phyloP scores from a whole-genome alignment of 2,797 vertebrate species.

The Sebastes trivittatus region DNA sequence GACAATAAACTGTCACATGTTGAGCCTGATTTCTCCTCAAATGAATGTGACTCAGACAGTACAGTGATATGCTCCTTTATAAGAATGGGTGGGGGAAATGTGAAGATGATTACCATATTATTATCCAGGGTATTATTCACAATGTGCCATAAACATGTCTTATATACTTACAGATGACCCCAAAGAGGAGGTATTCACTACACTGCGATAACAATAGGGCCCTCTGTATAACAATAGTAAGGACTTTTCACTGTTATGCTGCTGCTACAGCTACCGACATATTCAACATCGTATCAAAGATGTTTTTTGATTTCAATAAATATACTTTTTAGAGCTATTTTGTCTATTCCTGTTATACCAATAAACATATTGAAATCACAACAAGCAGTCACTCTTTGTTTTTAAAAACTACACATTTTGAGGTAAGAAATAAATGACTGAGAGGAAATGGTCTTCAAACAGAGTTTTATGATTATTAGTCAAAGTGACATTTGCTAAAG shows the following conservation, averaged over 20 bases:
- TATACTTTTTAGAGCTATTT: slow-evolving; percentile 67
- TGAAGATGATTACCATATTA: slow-evolving; percentile 26
- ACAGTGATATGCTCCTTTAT: slow-evolving; percentile 1
- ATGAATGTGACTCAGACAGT: slow-evolving; percentile 23
- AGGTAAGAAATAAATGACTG: slow-evolving; percentile 1
- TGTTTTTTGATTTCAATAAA: slow-evolving; percentile 44
- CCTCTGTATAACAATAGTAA: slow-evolving; percentile 21
- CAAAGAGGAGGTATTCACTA: slow-evolving; percentile 44
- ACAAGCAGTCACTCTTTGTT: background rate
- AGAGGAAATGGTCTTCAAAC: slow-evolving; percentile 23
- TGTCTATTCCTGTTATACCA: slow-evolving; percentile 66
- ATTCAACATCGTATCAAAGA: slow-evolving; percentile 27
- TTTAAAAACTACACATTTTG: background rate
- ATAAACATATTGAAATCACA: slow-evolving; percentile 64
- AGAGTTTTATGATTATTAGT: slow-evolving; percentile 43
- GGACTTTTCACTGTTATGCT: slow-evolving; percentile 44
- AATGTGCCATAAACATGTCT: slow-evolving; percentile 67
- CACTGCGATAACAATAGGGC: slow-evolving; percentile 27
- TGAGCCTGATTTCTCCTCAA: slow-evolving; percentile 38
- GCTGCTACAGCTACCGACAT: slow-evolving; percentile 21
- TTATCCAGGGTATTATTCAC: slow-evolving; percentile 74
- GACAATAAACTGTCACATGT: slow-evolving; percentile 12
- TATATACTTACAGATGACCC: slow-evolving; percentile 45
- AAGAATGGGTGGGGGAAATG: background rate
- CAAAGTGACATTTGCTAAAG: slow-evolving; percentile 32